phyloP scores from a whole-genome alignment of 2,797 vertebrate genomes.

The Tokudaia muenninki region DNA sequence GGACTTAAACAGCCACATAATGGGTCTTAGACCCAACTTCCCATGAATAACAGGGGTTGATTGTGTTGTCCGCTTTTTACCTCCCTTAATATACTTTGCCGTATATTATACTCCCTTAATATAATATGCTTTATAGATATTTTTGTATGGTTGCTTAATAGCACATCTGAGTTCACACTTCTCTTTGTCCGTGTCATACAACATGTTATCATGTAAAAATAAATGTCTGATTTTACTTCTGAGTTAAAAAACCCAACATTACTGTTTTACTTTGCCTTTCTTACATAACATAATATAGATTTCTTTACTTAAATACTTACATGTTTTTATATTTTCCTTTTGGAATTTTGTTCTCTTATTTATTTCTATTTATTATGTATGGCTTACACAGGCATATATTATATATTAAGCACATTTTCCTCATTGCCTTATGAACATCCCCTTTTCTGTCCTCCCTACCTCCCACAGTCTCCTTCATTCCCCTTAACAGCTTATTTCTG shows the following conservation, averaged over 20 bases:
- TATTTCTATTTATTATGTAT: neutral
- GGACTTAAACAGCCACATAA: too few relatives aligned
- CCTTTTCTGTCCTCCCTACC: too few relatives aligned
- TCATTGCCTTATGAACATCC: neutral
- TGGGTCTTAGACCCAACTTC: neutral
- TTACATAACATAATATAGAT: neutral
- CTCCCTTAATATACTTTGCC: neutral
- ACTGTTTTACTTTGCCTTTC: neutral
- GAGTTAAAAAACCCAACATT: neutral
- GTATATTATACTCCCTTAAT: too few relatives aligned
- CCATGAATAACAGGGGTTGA: too few relatives aligned
- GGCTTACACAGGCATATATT: neutral
- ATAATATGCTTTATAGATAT: neutral
- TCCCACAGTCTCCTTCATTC: neutral
- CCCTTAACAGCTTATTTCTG: neutral
- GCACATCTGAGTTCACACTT: too few relatives aligned
- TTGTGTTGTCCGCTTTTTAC: neutral
- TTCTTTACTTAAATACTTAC: too few relatives aligned
- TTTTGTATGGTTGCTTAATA: fast-evolving
- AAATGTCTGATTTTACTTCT: neutral
- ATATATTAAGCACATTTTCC: neutral
- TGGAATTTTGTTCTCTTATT: neutral
- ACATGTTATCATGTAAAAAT: neutral
- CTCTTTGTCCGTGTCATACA: neutral
- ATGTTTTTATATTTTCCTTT: neutral